These are phyloP conservation scores for Pogonomyrmex californicus DNA, from an alignment of 1,140 invertebrate species.

Conservation along the genomic window DNA sequence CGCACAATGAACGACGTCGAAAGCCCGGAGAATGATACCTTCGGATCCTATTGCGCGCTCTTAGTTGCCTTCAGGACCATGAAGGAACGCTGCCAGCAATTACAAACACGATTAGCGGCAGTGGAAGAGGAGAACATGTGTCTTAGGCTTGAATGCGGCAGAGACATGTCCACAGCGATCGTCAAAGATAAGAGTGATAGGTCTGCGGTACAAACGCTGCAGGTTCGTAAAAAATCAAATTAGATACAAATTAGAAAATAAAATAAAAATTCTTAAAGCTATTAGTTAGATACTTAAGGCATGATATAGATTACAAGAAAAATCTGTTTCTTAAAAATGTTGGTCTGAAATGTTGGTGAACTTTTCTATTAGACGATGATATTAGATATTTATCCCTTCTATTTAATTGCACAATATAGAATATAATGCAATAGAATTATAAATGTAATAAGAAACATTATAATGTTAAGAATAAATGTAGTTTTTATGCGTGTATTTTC, in stretches of 20 bases:
- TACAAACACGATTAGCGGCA: conserved; percentile 90
- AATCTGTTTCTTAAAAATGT: background rate
- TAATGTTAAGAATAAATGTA: background rate
- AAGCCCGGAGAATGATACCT: conserved; percentile 64
- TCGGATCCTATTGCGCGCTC: conserved; percentile 88
- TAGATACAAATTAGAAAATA: background rate
- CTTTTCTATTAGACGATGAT: background rate
- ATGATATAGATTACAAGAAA: background rate
- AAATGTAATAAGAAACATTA: background rate
- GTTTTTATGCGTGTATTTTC: background rate
- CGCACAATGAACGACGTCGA: conserved; percentile 54
- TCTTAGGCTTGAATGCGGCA: conserved; percentile 88
- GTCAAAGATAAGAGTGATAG: conserved; percentile 64
- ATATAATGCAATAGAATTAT: background rate
- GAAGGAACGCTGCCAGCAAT: conserved; percentile 91
- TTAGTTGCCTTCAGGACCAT: conserved; percentile 93
- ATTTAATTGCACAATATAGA: background rate
- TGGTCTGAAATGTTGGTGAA: background rate
- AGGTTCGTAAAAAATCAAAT: conserved; percentile 65
- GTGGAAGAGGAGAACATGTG: conserved; percentile 92
- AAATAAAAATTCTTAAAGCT: background rate
- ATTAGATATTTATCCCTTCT: background rate
- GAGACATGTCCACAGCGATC: conserved; percentile 72
- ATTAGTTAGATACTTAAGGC: background rate
- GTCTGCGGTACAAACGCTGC: conserved; percentile 65